Evolutionary conservation across 2,888 invertebrate species (phyloP).

Genomic region (Isotomurus palustris): DNA sequence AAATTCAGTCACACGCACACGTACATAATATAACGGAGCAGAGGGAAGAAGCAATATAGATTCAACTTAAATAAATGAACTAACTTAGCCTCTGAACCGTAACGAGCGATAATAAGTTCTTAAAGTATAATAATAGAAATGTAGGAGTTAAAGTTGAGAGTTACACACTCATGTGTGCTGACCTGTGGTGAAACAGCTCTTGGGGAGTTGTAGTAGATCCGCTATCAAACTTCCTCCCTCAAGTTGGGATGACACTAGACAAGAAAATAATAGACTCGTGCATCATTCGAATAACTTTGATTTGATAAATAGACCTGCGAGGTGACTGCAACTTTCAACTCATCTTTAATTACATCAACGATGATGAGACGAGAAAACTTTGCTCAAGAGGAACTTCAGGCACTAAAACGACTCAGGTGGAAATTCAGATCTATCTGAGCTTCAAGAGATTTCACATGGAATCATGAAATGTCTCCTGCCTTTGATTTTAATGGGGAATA

Average conservation of each 20-base stretch:
- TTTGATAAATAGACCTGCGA: constrained; percentile 4
- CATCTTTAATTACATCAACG: background rate
- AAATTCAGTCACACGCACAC: constrained; percentile 2
- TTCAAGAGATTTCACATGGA: background rate
- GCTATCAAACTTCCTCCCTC: too few species aligned
- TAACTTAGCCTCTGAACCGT: background rate
- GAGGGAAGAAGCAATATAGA: background rate
- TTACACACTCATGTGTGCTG: too few species aligned
- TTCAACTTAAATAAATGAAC: background rate
- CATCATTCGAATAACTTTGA: constrained; percentile 9
- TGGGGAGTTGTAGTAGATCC: too few species aligned
- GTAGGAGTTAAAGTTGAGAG: too few species aligned
- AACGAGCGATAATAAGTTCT: background rate
- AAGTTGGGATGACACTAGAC: too few species aligned
- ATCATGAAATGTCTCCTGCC: too few species aligned
- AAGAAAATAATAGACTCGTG: too few species aligned
- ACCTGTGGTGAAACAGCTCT: too few species aligned
- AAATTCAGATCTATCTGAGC: background rate
- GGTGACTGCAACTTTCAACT: background rate
- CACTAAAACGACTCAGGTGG: constrained; percentile 11
- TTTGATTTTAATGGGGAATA: too few species aligned
- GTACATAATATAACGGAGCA: background rate
- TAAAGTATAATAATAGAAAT: background rate
- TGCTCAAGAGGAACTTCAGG: constrained; percentile 1
- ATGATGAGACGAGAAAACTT: background rate